phyloP scores from a whole-genome alignment of 2,797 vertebrate species.

The Gobio occitaniae region DNA sequence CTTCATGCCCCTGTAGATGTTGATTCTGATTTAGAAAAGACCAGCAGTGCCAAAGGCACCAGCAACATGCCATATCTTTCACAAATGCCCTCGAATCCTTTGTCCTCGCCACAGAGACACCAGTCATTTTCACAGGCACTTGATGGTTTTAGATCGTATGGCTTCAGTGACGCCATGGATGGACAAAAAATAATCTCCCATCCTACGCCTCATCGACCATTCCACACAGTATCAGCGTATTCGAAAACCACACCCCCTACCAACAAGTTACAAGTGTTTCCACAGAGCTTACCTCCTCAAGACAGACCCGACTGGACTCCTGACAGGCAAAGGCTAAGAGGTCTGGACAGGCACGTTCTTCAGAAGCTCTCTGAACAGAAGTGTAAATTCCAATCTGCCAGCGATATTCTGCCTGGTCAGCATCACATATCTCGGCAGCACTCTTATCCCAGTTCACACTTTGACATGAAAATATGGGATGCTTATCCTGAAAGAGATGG shows the following conservation, averaged over 20 bases:
- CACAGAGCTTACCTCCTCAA: constrained; percentile 72
- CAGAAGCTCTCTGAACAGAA: constrained; percentile 73
- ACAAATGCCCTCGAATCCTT: constrained; percentile 68
- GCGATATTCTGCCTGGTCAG: constrained; percentile 67
- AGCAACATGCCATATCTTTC: constrained; percentile 65
- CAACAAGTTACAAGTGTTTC: constrained; percentile 78
- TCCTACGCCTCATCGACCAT: constrained; percentile 75
- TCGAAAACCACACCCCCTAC: constrained; percentile 58
- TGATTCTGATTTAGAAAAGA: constrained; percentile 73
- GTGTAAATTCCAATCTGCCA: constrained; percentile 69
- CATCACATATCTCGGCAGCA: constrained; percentile 67
- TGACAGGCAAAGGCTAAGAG: constrained; percentile 76
- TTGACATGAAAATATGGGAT: constrained; percentile 81
- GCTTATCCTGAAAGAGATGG: constrained; percentile 71
- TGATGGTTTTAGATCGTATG: constrained; percentile 71
- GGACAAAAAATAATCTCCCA: constrained; percentile 72
- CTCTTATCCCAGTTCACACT: constrained; percentile 74
- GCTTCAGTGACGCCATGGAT: constrained; percentile 75
- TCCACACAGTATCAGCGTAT: constrained; percentile 72
- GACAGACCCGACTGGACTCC: constrained; percentile 74
- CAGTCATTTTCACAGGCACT: constrained; percentile 76
- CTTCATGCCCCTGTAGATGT: constrained; percentile 69
- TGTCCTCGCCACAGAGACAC: constrained; percentile 76
- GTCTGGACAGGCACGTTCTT: constrained; percentile 70
- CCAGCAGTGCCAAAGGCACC: constrained; percentile 60